These are phyloP conservation scores for Hypomesus transpacificus DNA, from an alignment of 2,113 vertebrate species.

Conservation along the genomic window DNA sequence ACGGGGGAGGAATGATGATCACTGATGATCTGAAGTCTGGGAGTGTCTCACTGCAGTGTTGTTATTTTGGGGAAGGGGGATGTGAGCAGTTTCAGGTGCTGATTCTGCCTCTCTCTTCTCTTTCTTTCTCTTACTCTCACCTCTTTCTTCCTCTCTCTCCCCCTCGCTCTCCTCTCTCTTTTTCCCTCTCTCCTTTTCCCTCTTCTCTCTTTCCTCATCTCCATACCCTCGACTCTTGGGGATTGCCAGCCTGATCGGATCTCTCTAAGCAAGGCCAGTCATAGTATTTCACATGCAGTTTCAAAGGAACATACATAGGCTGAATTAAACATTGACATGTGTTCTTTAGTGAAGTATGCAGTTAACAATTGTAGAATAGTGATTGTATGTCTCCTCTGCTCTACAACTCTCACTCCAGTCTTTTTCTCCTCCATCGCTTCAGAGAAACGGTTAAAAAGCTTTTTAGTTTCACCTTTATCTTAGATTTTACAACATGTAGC, in stretches of 20 bases:
- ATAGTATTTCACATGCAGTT: constrained; percentile 17
- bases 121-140: constrained; percentile 22
- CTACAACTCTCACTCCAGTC: background rate
- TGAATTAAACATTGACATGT: background rate
- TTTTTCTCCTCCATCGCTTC: constrained; percentile 7
- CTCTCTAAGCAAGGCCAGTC: constrained; percentile 25
- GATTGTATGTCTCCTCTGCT: background rate
- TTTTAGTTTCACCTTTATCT: constrained; percentile 46
- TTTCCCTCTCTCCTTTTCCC: constrained; percentile 41
- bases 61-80: constrained; percentile 15
- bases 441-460: constrained; percentile 27
- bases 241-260: constrained; percentile 36
- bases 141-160: constrained; percentile 15
- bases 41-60: constrained; percentile 30
- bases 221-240: background rate
- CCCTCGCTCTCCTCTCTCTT: background rate
- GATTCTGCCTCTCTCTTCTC: constrained; percentile 36
- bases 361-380: background rate
- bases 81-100: constrained; percentile 4
- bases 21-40: constrained; percentile 38
- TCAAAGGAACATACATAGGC: background rate
- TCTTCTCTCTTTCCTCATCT: background rate
- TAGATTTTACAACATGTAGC: constrained; percentile 43
- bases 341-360: background rate
- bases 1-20: constrained; percentile 1